These are phyloP conservation scores for Peromyscus californicus DNA, from an alignment of 2,113 vertebrate species.

Conservation along the genomic window DNA sequence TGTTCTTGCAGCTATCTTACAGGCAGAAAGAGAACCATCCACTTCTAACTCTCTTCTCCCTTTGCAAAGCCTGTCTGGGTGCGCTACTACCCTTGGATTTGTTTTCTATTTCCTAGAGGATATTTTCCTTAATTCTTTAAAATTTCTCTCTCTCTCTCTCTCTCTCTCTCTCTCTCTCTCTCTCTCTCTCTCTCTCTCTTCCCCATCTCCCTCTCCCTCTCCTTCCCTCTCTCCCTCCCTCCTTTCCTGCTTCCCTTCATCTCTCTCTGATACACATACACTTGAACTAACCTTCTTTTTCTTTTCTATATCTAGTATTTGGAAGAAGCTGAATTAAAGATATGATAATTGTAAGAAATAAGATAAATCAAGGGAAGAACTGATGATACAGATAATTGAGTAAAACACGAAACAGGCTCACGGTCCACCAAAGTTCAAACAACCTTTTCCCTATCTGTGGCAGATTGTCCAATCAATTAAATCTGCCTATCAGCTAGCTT, in stretches of 20 bases:
- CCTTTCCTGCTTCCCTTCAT: neutral
- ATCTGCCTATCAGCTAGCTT: neutral
- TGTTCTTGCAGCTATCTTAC: neutral
- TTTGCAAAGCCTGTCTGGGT: neutral
- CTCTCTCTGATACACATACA: neutral
- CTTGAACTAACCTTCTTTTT: neutral
- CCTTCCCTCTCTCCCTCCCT: neutral
- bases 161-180: neutral
- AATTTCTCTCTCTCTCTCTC: neutral
- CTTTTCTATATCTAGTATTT: neutral
- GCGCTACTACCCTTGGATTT: neutral
- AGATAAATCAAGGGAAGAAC: slow-evolving; percentile 11
- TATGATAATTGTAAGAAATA: neutral
- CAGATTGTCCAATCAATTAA: slow-evolving; percentile 9
- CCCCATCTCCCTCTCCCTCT: neutral
- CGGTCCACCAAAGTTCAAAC: slow-evolving; percentile 18
- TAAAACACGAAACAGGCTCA: slow-evolving; percentile 2
- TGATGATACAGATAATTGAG: neutral
- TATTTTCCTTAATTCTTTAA: neutral
- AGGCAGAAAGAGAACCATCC: neutral
- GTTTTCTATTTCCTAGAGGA: slow-evolving; percentile 41
- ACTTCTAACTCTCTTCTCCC: neutral
- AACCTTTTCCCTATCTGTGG: neutral
- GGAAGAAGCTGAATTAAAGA: slow-evolving; percentile 45
- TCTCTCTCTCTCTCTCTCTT: neutral